Conservation (phyloP, 2,797 vertebrate genomes). For the Enteromius argenteus region DNA sequence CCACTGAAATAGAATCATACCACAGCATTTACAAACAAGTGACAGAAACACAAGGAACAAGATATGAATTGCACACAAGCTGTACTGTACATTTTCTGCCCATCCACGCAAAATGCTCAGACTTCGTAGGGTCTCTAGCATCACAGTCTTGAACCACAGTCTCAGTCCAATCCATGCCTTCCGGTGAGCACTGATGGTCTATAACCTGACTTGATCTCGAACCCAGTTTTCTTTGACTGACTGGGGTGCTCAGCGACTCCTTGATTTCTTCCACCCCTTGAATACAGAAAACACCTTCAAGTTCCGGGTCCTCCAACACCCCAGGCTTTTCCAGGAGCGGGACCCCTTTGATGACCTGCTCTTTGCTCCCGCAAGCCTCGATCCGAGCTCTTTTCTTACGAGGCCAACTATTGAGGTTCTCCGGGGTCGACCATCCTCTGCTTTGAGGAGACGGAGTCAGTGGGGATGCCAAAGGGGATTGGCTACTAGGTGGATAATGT, state of each 20-base stretch:
- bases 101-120: constrained; percentile 61
- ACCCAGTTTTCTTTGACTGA: constrained; percentile 58
- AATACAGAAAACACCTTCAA: constrained; percentile 86
- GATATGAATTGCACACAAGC: background rate
- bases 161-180: constrained; percentile 67
- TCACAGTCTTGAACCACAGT: constrained; percentile 57
- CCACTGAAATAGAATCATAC: constrained; percentile 54
- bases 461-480: constrained; percentile 78
- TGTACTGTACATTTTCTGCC: constrained; percentile 66
- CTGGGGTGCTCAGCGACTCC: constrained; percentile 63
- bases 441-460: constrained; percentile 90
- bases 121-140: constrained; percentile 47
- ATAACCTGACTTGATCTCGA: constrained; percentile 61
- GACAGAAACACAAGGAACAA: background rate
- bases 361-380: constrained; percentile 59
- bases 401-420: constrained; percentile 92
- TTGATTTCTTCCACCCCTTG: constrained; percentile 77
- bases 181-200: constrained; percentile 65
- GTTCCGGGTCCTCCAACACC: constrained; percentile 82
- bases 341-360: constrained; percentile 62
- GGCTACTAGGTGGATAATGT: constrained; percentile 70
- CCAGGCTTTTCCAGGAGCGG: constrained; percentile 62
- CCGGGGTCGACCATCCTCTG: constrained; percentile 84
- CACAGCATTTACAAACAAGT: background rate
- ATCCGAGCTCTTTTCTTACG: constrained; percentile 86